Evolutionary conservation across 2,888 invertebrate species (phyloP), one percentile per base, ranked within the genome.

Genomic region (Scrobipalpa atriplicella): DNA sequence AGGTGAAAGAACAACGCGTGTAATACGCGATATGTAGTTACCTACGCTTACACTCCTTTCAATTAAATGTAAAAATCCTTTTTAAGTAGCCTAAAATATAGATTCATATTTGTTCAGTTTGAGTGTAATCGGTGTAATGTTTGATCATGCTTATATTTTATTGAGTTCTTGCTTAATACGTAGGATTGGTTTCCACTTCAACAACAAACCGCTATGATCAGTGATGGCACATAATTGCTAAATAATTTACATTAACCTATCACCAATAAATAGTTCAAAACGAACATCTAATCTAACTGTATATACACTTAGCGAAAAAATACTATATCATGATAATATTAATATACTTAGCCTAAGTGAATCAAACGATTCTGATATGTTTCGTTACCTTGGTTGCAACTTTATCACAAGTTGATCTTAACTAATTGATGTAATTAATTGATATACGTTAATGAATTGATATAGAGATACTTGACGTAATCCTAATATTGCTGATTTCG

Each of bases 361-460:
- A 94, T 93, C 94, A 94, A 91, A 86, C 92, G 94, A 94, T 93
- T 94, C 95, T 95, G 95, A 95, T 95, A 95, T 95, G 95, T 94
- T 92, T 94, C 93, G 94, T 94, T 94, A 95, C 94, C 94, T 95
- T 94, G 95, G 95, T 95, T 95, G 95, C 93, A 93, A 93, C 93
- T 90, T 82, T 92, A 93, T 93, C 93, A 93, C 93, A 87, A 90
- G 92, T 92, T 92, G 92, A 73, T 85, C 79, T 87, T 84, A 78
- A 75, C 85, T 88, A 82, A 86, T 86, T 84, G 89, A 91, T 86
- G 89, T 86, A 58, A 74, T 83, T 75, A 77, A 79, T 83, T 78
- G 77, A 78, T 71, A 80, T 73, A 80, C 77, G 78, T 83, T 79
- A 65, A 72, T 65, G 64, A 77, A 79, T 78, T 77, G 77, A 79